Conservation (phyloP, 2,113 vertebrate genomes). For the Epinephelus lanceolatus region DNA sequence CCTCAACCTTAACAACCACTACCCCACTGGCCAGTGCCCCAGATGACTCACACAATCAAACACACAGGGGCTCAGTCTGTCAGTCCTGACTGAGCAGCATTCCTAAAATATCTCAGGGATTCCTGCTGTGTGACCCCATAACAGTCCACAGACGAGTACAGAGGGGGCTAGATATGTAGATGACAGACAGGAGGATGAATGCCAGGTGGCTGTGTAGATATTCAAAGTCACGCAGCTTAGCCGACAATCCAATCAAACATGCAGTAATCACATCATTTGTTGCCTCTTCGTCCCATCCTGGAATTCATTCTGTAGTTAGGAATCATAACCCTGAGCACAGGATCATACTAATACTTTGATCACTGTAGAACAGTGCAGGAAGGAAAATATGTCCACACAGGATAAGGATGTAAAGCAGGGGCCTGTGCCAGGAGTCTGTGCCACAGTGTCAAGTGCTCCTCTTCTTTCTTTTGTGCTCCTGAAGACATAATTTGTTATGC, state of each 20-base stretch:
- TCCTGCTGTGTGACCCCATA: conserved; percentile 58
- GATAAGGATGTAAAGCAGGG: conserved; percentile 44
- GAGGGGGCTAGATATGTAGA: conserved; percentile 20
- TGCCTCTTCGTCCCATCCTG: conserved; percentile 4
- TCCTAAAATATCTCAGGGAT: conserved; percentile 71
- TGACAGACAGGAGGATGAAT: conserved; percentile 12
- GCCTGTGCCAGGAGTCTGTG: conserved; percentile 17
- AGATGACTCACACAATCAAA: conserved; percentile 37
- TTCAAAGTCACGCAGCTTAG: conserved; percentile 29
- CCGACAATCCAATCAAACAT: conserved; percentile 50
- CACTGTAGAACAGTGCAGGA: background rate
- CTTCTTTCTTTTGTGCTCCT: conserved; percentile 25
- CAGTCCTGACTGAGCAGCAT: conserved; percentile 58
- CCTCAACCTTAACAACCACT: background rate
- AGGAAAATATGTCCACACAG: conserved; percentile 32
- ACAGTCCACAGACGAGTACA: conserved; percentile 23
- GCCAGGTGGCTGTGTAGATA: conserved; percentile 39
- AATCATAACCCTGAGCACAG: background rate
- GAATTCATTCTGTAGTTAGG: conserved; percentile 6
- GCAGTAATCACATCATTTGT: conserved; percentile 46
- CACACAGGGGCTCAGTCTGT: conserved; percentile 18
- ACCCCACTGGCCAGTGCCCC: background rate
- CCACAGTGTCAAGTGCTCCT: conserved; percentile 44
- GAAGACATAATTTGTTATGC: conserved; percentile 66
- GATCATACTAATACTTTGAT: conserved; percentile 19